phyloP scores from a whole-genome alignment of 2,113 vertebrate species.

The Otus sunia region DNA sequence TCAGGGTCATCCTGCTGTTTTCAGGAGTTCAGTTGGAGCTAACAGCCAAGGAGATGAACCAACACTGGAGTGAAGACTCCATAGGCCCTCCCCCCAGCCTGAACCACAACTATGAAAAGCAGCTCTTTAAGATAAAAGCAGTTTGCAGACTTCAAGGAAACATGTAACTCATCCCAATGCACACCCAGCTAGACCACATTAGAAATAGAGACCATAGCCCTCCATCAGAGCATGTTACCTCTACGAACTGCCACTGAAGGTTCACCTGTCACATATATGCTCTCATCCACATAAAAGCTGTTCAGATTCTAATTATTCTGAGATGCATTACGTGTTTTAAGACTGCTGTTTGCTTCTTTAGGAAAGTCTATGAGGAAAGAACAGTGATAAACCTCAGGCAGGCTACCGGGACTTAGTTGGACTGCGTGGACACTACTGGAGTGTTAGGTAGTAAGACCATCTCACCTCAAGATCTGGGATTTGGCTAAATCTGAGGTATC shows the following conservation, averaged over 20 bases:
- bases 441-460: background rate
- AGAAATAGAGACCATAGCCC: background rate
- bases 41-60: background rate
- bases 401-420: background rate
- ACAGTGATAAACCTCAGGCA: background rate
- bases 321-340: background rate
- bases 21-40: background rate
- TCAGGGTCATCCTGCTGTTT: background rate
- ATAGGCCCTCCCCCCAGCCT: background rate
- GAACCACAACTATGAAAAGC: background rate
- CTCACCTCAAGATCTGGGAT: background rate
- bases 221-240: background rate
- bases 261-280: background rate
- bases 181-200: background rate
- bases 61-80: background rate
- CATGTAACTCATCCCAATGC: background rate
- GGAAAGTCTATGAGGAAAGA: background rate
- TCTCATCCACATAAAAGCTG: background rate
- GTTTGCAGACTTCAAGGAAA: background rate
- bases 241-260: background rate
- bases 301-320: background rate
- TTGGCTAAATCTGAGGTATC: background rate
- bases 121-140: background rate
- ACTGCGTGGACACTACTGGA: background rate
- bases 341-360: background rate